Evolutionary conservation across 2,888 invertebrate species (phyloP).

Genomic region (Pseudeuparius sepicola): DNA sequence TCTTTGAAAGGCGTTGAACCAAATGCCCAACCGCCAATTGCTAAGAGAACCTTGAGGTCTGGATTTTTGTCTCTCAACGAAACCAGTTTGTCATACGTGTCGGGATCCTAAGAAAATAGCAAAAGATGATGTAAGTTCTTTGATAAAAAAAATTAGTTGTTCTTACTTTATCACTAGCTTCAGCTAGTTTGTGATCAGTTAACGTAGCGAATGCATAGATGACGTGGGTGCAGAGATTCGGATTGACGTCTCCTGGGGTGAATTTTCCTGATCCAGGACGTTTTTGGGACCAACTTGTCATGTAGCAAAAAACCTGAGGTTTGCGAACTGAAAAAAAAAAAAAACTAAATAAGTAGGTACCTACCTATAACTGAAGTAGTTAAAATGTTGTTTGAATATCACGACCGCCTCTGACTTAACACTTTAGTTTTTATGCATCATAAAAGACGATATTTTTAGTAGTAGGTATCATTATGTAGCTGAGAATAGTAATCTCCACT

Average conservation of each 20-base stretch:
- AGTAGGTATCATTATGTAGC: too few species aligned
- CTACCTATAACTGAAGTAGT: too few species aligned
- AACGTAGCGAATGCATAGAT: slow-evolving; percentile 92
- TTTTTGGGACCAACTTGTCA: slow-evolving; percentile 94
- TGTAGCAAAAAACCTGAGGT: slow-evolving; percentile 86
- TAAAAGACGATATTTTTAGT: too few species aligned
- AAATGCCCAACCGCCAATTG: slow-evolving; percentile 94
- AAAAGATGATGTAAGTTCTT: too few species aligned
- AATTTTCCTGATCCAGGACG: slow-evolving; percentile 82
- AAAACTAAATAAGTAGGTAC: too few species aligned
- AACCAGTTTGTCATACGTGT: slow-evolving; percentile 78
- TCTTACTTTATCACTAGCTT: slow-evolving; percentile 69
- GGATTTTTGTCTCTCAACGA: slow-evolving; percentile 81
- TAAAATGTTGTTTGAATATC: too few species aligned
- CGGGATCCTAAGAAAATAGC: too few species aligned
- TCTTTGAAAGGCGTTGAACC: slow-evolving; percentile 93
- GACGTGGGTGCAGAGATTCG: slow-evolving; percentile 85
- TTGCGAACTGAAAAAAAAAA: slow-evolving; percentile 54
- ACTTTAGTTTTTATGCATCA: too few species aligned
- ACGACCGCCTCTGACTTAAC: too few species aligned
- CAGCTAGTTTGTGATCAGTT: slow-evolving; percentile 72
- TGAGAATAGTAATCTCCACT: too few species aligned
- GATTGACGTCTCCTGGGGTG: slow-evolving; percentile 79
- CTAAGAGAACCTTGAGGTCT: slow-evolving; percentile 72
- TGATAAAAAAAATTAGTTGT: too few species aligned